phyloP scores from a whole-genome alignment of 2,888 invertebrate genomes.

The Lasioglossum vierecki region DNA sequence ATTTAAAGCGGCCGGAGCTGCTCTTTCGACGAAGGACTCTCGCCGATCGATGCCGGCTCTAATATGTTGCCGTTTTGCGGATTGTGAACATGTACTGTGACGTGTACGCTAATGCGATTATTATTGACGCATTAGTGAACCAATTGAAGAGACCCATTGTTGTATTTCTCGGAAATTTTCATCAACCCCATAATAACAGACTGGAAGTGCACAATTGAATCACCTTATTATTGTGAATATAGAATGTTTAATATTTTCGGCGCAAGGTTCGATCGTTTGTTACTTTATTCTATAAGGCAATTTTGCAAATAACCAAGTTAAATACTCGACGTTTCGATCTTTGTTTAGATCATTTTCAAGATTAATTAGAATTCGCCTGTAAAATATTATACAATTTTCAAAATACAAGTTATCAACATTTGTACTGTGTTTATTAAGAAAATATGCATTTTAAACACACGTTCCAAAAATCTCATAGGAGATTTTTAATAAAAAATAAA shows the following conservation, averaged over 20 bases:
- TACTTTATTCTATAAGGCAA: too few relatives aligned
- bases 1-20: background rate
- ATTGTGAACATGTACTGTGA: constrained; percentile 5
- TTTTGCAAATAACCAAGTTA: too few relatives aligned
- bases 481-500: too few relatives aligned
- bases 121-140: background rate
- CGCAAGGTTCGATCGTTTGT: too few relatives aligned
- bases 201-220: background rate
- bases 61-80: background rate
- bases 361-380: too few relatives aligned
- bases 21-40: too few relatives aligned
- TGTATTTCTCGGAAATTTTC: background rate
- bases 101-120: background rate
- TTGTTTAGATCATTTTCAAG: too few relatives aligned
- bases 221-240: background rate
- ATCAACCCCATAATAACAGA: background rate
- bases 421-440: background rate
- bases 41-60: background rate
- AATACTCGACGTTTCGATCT: too few relatives aligned
- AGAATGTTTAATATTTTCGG: too few relatives aligned
- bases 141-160: background rate
- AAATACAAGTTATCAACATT: too few relatives aligned
- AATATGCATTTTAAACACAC: background rate
- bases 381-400: too few relatives aligned
- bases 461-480: too few relatives aligned